Percentiles rank a stretch among this genome's conserved stretches.
These are phyloP conservation scores for Sarcoramphus papa DNA, from an alignment of 2,797 vertebrate genomes.

Conservation along the genomic window DNA sequence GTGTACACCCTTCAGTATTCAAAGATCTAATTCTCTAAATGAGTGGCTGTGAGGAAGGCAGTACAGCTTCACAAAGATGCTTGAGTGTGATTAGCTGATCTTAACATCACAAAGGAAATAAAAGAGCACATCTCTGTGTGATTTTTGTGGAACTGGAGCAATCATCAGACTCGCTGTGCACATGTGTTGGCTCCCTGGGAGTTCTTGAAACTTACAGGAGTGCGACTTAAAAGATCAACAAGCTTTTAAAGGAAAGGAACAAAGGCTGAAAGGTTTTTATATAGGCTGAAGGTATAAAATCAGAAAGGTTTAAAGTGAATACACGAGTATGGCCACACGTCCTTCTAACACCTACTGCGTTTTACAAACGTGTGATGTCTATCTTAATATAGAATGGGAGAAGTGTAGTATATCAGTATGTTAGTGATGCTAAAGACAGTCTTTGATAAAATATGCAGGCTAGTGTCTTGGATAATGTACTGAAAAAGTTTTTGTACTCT, in stretches of 20 bases:
- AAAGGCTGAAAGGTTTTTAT: slow-evolving; percentile 11
- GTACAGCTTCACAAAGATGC: not conserved
- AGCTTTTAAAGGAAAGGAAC: not conserved
- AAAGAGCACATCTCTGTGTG: not conserved
- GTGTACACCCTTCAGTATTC: not conserved
- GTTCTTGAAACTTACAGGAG: not conserved
- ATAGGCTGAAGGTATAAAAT: not conserved
- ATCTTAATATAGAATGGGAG: not conserved
- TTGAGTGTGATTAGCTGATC: not conserved
- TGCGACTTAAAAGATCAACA: not conserved
- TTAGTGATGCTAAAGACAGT: not conserved
- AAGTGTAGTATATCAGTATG: not conserved
- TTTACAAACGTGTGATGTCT: not conserved
- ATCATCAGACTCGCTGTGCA: not conserved
- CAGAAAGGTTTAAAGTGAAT: not conserved
- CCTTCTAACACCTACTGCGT: not conserved
- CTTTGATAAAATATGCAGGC: not conserved
- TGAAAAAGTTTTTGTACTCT: not conserved
- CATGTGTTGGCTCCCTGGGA: not conserved
- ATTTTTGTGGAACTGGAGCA: not conserved
- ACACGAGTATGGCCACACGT: not conserved
- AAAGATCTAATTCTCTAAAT: not conserved
- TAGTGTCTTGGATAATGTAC: not conserved
- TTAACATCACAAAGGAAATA: slow-evolving; percentile 9
- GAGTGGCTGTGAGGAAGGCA: not conserved